Percentiles rank a stretch among this genome's conserved stretches.
Evolutionary conservation across 2,113 vertebrate genomes (phyloP).

Genomic region (Podarcis cretensis): DNA sequence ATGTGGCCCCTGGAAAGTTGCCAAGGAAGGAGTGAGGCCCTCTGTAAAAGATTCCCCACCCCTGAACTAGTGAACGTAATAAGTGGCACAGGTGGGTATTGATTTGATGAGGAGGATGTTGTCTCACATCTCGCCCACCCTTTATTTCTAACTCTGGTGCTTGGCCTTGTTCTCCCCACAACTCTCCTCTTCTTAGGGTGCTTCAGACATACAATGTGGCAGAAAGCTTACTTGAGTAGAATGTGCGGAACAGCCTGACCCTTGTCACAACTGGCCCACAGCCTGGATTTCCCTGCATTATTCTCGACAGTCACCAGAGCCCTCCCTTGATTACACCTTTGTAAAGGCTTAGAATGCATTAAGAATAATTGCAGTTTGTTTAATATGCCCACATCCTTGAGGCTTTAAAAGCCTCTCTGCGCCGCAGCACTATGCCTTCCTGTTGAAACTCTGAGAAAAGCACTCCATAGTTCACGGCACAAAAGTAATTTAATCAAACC

Average conservation of each 20-base stretch:
- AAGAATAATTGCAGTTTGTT: not conserved
- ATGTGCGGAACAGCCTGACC: not conserved
- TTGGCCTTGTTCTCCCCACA: not conserved
- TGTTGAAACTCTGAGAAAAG: slow-evolving; percentile 7
- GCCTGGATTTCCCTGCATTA: not conserved
- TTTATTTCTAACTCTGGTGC: not conserved
- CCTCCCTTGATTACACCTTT: not conserved
- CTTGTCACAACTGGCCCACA: not conserved
- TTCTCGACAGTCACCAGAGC: slow-evolving; percentile 9
- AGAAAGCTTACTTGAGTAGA: slow-evolving; percentile 6
- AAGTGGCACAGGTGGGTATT: not conserved
- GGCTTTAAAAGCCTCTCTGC: not conserved
- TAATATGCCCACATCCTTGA: slow-evolving; percentile 26
- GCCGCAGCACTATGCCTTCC: not conserved
- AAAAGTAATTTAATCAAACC: slow-evolving; percentile 26
- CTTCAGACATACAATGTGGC: not conserved
- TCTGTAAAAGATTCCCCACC: no score
- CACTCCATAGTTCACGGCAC: slow-evolving; percentile 17
- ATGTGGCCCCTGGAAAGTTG: no score
- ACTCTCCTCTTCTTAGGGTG: not conserved
- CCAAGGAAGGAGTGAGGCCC: no score
- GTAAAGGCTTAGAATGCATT: not conserved
- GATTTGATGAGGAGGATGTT: not conserved
- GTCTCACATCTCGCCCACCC: no score
- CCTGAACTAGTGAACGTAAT: not conserved